A percentile compares a stretch with the other conserved stretches of the same genome.
These are phyloP conservation scores for Drosophila auraria DNA, from an alignment of 1,140 invertebrate species.

Conservation along the genomic window DNA sequence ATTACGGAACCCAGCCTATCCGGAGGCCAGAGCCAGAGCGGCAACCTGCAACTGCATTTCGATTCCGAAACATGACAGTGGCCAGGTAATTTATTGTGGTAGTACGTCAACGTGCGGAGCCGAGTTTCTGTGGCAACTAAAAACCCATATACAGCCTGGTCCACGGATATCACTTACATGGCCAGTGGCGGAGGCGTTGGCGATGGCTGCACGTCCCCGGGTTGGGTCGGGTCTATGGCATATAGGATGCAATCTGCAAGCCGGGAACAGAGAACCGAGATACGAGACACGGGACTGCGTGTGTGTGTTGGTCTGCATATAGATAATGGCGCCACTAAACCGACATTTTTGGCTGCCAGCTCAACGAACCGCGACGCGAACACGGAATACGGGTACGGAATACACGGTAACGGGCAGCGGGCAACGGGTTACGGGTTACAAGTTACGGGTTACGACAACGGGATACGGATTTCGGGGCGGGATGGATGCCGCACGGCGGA, in stretches of 20 bases:
- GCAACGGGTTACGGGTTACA: neutral
- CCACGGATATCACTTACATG: conserved; percentile 75
- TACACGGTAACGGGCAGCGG: conserved; percentile 5
- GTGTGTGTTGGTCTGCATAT: conserved; percentile 17
- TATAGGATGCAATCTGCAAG: conserved; percentile 28
- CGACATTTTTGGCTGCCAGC: conserved; percentile 65
- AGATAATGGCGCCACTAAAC: conserved; percentile 74
- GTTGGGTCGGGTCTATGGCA: neutral
- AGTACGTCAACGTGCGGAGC: conserved; percentile 30
- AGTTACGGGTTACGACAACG: conserved; percentile 6
- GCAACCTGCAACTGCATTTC: conserved; percentile 50
- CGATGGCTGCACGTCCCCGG: conserved; percentile 51
- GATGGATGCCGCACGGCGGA: conserved; percentile 27
- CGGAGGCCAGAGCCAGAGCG: conserved; percentile 2
- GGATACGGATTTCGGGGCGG: conserved; percentile 16
- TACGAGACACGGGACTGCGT: neutral
- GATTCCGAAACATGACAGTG: conserved; percentile 52
- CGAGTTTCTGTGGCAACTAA: conserved; percentile 41
- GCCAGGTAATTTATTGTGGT: conserved; percentile 75
- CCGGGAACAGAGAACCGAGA: conserved; percentile 2
- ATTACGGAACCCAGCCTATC: conserved; percentile 52
- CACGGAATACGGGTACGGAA: conserved; percentile 28
- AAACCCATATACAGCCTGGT: conserved; percentile 45
- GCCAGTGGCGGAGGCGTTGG: conserved; percentile 35
- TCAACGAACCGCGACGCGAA: conserved; percentile 59